Base-by-base conservation (phyloP, 2,888 invertebrate genomes). In the Nomada flava region DNA sequence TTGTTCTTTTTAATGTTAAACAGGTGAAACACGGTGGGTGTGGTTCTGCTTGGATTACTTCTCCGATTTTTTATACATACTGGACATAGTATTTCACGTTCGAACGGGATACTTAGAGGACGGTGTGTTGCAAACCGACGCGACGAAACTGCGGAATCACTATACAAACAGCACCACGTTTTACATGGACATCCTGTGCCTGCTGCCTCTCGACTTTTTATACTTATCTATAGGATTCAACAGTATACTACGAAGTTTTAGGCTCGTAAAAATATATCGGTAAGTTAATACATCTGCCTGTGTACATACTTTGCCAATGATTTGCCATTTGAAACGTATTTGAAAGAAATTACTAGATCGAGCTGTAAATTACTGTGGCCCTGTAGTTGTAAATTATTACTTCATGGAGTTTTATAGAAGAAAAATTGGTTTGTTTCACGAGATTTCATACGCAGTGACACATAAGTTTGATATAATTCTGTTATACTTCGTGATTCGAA, bases 21-120 rank as follows among this genome's bases (percentile, higher is more conserved):
- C 60, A 97, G 97, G 96, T 87, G 97, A 98, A 93, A 98, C 98
- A 90, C 95, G 98, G 88, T 96, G 97, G 92, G 96, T 98, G 92
- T 99, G 99, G 99, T 99, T 99, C 95, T 97, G 98, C 92, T 95
- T 99, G 94, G 99, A 99, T 95, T 99, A 99, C 95, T 96, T 98
- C 93, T 98, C 98, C 89, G 99, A 99, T 95, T 97, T 99, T 94
- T 96, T 99, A 89, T 99, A 99, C 95, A 95, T 99, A 93, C 96
- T 98, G 93, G 99, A 99, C 95, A 99, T 99, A 93, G 96, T 98
- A 93, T 98, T 99, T 95, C 98, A 99, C 95, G 99, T 99, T 94
- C 97, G 99, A 88, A 99, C 99, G 88, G 99, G 99, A 74, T 99
- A 98, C 94, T 95, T 99, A 89, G 99, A 99, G 94, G 99, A 99